phyloP scores from a whole-genome alignment of 2,797 vertebrate genomes.

The Pogoniulus pusillus region DNA sequence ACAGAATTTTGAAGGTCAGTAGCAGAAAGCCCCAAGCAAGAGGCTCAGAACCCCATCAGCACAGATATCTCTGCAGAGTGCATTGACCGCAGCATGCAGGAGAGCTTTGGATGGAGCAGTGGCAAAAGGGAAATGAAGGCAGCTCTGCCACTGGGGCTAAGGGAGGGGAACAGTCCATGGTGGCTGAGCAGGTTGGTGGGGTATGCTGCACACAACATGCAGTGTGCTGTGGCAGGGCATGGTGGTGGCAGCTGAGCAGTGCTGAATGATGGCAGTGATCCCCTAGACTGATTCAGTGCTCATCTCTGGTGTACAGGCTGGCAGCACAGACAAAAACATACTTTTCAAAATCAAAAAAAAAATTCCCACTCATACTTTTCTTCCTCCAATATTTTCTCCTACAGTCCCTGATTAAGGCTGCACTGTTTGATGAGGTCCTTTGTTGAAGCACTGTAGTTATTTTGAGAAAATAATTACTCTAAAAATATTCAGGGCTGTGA shows the following conservation, averaged over 20 bases:
- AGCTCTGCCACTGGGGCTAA: neutral
- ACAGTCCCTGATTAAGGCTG: neutral
- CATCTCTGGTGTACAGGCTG: neutral
- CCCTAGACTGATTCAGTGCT: neutral
- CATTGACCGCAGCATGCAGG: neutral
- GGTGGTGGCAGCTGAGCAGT: neutral
- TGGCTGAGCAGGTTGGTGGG: neutral
- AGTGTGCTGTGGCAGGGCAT: neutral
- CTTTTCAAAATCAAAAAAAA: neutral
- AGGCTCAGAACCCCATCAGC: neutral
- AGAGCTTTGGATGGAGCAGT: neutral
- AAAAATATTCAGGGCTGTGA: neutral
- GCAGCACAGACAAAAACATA: neutral
- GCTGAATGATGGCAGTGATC: neutral
- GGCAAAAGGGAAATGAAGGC: neutral
- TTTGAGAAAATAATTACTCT: slow-evolving; percentile 29
- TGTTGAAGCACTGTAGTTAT: neutral
- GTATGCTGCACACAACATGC: neutral
- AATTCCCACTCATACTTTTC: neutral
- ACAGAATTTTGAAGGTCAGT: neutral
- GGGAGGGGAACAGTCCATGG: rapidly evolving
- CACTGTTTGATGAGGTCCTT: neutral
- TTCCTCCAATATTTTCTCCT: neutral
- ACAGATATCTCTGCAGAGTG: rapidly evolving
- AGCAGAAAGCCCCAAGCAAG: neutral